These are phyloP conservation scores for Chamaetylas fuelleborni DNA, from an alignment of 2,113 vertebrate genomes.

Conservation along the genomic window DNA sequence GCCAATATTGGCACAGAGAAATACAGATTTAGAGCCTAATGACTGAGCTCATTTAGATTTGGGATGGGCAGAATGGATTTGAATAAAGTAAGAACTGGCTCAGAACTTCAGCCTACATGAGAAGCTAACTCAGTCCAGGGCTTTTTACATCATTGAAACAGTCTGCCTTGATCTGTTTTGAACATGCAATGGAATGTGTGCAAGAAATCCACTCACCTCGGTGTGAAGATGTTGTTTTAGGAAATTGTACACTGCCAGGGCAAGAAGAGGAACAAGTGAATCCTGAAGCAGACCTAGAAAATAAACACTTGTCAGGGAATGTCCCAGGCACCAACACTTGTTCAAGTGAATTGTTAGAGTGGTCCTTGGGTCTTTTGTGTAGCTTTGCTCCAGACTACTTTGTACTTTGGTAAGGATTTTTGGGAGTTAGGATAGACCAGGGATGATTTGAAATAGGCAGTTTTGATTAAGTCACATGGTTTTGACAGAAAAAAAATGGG, in stretches of 20 bases:
- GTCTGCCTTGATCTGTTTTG: not conserved
- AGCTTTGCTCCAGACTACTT: not conserved
- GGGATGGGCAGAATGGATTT: conserved; percentile 47
- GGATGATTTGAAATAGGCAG: not conserved
- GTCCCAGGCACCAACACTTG: not conserved
- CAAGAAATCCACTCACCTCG: not conserved
- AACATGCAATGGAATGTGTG: not conserved
- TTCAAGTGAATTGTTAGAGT: not conserved
- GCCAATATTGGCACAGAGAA: conserved; percentile 52
- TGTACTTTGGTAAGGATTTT: not conserved
- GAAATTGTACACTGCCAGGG: not conserved
- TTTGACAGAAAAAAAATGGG: not conserved
- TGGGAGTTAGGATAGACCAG: not conserved
- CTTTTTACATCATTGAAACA: not conserved
- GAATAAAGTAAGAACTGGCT: conserved; percentile 35
- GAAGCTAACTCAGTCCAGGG: not conserved
- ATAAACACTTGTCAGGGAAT: not conserved
- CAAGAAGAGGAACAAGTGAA: not conserved
- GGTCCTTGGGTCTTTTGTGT: not conserved
- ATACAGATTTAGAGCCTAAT: conserved; percentile 45
- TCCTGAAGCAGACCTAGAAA: not conserved
- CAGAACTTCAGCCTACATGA: conserved; percentile 1
- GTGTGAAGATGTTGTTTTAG: not conserved
- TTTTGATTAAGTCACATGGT: not conserved
- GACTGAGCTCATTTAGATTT: conserved; percentile 58